These are phyloP conservation scores for Holotrichia oblita DNA, from an alignment of 1,140 invertebrate genomes.

Conservation along the genomic window DNA sequence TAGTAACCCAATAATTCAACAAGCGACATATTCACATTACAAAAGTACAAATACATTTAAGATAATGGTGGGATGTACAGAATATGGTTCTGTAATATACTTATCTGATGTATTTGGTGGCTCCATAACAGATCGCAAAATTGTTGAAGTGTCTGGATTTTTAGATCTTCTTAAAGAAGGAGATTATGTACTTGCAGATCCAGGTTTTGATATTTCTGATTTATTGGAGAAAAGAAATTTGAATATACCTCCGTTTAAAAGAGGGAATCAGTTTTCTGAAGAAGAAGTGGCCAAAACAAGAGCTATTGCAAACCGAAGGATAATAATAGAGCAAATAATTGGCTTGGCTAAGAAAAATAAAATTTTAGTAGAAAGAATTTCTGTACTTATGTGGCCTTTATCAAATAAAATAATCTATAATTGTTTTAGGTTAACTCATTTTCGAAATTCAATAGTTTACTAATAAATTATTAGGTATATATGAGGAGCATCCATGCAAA, in stretches of 20 bases:
- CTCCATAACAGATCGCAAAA: conserved; percentile 32
- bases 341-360: conserved; percentile 27
- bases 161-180: conserved; percentile 28
- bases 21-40: too few species aligned
- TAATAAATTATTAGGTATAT: too few species aligned
- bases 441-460: too few species aligned
- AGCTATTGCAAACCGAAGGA: conserved; percentile 37
- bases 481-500: too few species aligned
- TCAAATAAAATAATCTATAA: too few species aligned
- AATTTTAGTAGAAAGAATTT: conserved; percentile 25
- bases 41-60: too few species aligned
- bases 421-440: too few species aligned
- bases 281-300: too few species aligned
- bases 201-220: conserved; percentile 39
- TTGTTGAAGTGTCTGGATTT: conserved; percentile 27
- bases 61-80: too few species aligned
- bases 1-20: too few species aligned
- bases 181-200: conserved; percentile 39
- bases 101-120: conserved; percentile 40
- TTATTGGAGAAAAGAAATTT: neutral
- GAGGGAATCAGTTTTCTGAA: too few species aligned
- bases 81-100: neutral
- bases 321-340: conserved; percentile 33
- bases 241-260: too few species aligned
- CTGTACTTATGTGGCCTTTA: neutral